Percentiles rank a stretch among this genome's conserved stretches.
These are phyloP conservation scores for Quadroppia sp. DNA, from an alignment of 2,888 invertebrate species.

Conservation along the genomic window DNA sequence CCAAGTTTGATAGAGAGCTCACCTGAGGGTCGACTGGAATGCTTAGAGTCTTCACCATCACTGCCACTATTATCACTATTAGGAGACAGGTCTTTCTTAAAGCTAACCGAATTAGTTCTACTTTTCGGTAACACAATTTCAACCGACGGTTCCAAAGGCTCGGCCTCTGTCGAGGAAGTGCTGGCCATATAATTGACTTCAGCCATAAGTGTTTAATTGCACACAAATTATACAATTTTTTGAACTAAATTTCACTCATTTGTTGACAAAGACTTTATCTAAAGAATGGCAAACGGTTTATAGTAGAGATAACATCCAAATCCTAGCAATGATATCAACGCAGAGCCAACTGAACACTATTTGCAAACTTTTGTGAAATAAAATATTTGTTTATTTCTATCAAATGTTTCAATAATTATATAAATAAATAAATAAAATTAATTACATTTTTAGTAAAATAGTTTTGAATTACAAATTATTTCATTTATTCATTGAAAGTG, in stretches of 20 bases:
- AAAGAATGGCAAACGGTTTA: neutral
- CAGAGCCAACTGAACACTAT: neutral
- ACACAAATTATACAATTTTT: neutral
- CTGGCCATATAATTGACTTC: conserved; percentile 26
- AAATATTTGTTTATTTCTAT: neutral
- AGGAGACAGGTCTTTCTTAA: neutral
- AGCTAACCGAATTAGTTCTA: neutral
- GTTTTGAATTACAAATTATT: neutral
- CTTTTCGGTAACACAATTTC: neutral
- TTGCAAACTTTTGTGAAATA: neutral
- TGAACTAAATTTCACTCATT: neutral
- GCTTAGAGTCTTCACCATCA: neutral
- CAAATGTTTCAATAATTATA: too few relatives aligned
- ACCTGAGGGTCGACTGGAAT: conserved; percentile 19
- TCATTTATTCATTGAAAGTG: neutral
- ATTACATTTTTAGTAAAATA: conserved; percentile 3
- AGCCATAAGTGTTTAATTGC: conserved; percentile 5
- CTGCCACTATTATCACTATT: neutral
- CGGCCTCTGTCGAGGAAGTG: neutral
- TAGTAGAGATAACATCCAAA: neutral
- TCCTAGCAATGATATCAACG: neutral
- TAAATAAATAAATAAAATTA: conserved; percentile 10
- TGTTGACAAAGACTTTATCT: conserved; percentile 11
- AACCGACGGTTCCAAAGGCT: neutral
- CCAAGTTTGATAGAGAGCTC: neutral